phyloP scores from a whole-genome alignment of 2,113 vertebrate genomes.

The Atherinomorus stipes region DNA sequence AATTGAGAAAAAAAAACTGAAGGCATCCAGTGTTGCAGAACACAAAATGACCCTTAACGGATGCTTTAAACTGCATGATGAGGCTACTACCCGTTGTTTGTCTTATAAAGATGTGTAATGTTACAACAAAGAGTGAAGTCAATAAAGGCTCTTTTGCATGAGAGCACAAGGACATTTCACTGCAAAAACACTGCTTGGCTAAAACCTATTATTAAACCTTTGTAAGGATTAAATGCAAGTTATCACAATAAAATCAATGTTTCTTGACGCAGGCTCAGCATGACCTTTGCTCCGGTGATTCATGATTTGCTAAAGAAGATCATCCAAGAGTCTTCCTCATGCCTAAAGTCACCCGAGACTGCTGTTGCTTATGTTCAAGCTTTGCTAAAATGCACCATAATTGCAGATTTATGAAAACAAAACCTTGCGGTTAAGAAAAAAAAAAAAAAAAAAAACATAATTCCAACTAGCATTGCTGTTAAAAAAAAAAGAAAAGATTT shows the following conservation, averaged over 20 bases:
- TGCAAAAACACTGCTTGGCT: slow-evolving; percentile 34
- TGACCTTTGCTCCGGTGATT: neutral
- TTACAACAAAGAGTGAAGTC: slow-evolving; percentile 18
- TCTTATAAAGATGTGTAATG: slow-evolving; percentile 29
- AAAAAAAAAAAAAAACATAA: neutral
- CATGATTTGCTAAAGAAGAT: too few species aligned
- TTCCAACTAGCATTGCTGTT: neutral
- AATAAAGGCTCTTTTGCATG: slow-evolving; percentile 12
- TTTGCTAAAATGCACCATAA: slow-evolving; percentile 22
- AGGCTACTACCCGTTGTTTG: slow-evolving; percentile 18
- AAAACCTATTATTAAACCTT: slow-evolving; percentile 45
- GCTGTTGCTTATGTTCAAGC: slow-evolving; percentile 21
- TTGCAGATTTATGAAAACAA: slow-evolving; percentile 1
- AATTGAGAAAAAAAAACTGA: slow-evolving; percentile 49
- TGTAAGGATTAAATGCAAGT: slow-evolving; percentile 30
- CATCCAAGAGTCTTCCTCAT: neutral
- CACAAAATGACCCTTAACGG: slow-evolving; percentile 56
- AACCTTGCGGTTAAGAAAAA: neutral
- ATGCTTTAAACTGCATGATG: slow-evolving; percentile 49
- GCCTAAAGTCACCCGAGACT: slow-evolving; percentile 17
- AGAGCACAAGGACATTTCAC: slow-evolving; percentile 27
- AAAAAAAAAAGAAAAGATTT: neutral
- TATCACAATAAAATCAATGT: slow-evolving; percentile 22
- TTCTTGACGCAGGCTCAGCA: slow-evolving; percentile 53
- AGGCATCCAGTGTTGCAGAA: slow-evolving; percentile 59